Percentiles rank a stretch among this genome's conserved stretches.
phyloP scores from a whole-genome alignment of 2,113 vertebrate genomes.

The Heptranchias perlo region DNA sequence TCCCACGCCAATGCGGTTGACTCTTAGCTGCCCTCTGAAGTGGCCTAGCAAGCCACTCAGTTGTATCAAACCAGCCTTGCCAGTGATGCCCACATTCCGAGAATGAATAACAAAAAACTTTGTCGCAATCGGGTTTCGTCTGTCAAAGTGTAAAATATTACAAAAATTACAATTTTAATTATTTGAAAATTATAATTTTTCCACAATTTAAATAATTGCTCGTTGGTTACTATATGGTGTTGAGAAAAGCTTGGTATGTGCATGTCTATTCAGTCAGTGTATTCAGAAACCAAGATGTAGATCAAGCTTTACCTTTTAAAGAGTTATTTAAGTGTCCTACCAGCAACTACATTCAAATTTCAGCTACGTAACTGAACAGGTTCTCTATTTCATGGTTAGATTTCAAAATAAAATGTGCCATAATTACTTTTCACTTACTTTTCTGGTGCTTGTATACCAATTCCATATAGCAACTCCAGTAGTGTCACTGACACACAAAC shows the following conservation, averaged over 20 bases:
- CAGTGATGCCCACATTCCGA: neutral
- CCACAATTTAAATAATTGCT: too few relatives aligned
- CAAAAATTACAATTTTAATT: neutral
- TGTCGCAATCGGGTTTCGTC: neutral
- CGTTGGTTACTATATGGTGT: too few relatives aligned
- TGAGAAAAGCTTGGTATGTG: too few relatives aligned
- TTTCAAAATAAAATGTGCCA: neutral
- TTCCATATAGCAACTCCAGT: slow-evolving; percentile 70
- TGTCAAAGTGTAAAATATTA: neutral
- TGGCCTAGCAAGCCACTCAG: too few relatives aligned
- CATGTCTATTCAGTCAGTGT: too few relatives aligned
- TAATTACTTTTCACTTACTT: slow-evolving; percentile 47
- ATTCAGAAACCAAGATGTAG: too few relatives aligned
- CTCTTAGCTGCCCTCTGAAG: too few relatives aligned
- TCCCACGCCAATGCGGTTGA: neutral
- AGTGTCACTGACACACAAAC: slow-evolving; percentile 77
- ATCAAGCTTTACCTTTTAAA: too few relatives aligned
- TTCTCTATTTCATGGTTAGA: neutral
- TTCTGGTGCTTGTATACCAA: slow-evolving; percentile 57
- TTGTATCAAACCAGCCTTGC: neutral
- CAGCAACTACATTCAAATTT: neutral
- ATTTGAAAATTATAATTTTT: neutral
- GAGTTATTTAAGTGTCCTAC: neutral
- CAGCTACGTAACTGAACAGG: neutral
- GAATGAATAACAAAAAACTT: neutral